phyloP scores from a whole-genome alignment of 2,113 vertebrate genomes.

The Leiothrix lutea region DNA sequence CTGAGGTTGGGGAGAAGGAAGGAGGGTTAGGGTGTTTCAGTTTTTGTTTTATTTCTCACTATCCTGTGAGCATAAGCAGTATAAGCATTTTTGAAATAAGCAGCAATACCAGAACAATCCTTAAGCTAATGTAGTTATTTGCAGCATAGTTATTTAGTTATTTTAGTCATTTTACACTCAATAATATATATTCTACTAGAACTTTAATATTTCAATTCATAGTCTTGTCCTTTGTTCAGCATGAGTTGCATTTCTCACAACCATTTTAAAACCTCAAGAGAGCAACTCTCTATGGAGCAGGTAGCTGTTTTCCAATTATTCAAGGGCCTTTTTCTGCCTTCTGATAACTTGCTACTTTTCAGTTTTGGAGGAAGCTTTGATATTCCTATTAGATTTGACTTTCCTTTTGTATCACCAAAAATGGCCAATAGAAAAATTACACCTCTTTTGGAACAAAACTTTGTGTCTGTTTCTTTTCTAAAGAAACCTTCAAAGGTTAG shows the following conservation, averaged over 20 bases:
- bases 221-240: not conserved
- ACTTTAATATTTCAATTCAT: not conserved
- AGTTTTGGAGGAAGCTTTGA: not conserved
- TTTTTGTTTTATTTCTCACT: not conserved
- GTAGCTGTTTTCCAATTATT: not conserved
- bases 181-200: not conserved
- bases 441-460: not conserved
- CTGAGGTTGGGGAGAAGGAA: not conserved
- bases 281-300: not conserved
- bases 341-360: not conserved
- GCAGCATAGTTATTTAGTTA: not conserved
- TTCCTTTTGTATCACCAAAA: not conserved
- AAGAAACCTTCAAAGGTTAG: not conserved
- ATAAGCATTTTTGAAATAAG: not conserved
- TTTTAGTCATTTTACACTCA: not conserved
- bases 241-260: not conserved
- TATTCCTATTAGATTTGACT: not conserved
- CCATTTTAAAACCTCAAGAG: not conserved
- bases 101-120: not conserved
- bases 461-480: not conserved
- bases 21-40: not conserved
- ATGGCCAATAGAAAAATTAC: not conserved
- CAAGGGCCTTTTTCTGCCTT: not conserved
- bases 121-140: not conserved
- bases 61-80: not conserved